Base-by-base conservation (phyloP, 2,797 vertebrate genomes). In the Brachyrhaphis roseni region DNA sequence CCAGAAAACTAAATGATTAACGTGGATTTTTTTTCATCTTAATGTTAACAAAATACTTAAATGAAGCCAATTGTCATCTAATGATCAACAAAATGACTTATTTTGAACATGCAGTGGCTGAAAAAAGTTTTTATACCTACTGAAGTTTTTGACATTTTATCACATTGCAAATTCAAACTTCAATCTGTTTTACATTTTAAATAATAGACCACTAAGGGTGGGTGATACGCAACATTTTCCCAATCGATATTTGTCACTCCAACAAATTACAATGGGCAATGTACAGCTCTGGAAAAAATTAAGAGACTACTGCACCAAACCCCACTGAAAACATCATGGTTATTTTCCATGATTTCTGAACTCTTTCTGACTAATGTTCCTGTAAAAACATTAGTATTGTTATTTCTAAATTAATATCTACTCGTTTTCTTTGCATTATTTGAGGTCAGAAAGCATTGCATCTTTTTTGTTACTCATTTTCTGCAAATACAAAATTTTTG, bases 1-100 rank as follows among this genome's bases (percentile, higher is more conserved):
- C 36, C 49, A 26, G 5, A 23, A 59, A 47, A 76, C 43, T 72
- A 47, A 85, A 64, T 41, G 77, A 71, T 34, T 23, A 23, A 83
- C 5, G 73, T 39, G 43, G 12, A 77, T 43, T 72, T 71, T 28
- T 43, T 72, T 66, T 23, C 79, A 28, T 75, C 47, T 36, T 46
- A 70, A 70, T 46, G 31, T 20, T 53, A 47, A 75, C 39, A 59
- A 57, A 84, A 43, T 59, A 20, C 8, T 20, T 47, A 5, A 75
- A 49, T 51, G 51, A 62, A 87, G 59, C 72, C 31, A 45, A 15
- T 18, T 28, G 34, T 74, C 64, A 20, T 70, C 20, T 43, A 43
- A 43, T 26, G 1, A 70, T 13, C 39, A 43, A 45, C 12, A 15
- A n/a, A 43, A 71, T 20, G 34, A 26, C 64, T 68, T 10, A 66